Evolutionary conservation across 2,113 vertebrate species (phyloP).

Genomic region (Channa argus): DNA sequence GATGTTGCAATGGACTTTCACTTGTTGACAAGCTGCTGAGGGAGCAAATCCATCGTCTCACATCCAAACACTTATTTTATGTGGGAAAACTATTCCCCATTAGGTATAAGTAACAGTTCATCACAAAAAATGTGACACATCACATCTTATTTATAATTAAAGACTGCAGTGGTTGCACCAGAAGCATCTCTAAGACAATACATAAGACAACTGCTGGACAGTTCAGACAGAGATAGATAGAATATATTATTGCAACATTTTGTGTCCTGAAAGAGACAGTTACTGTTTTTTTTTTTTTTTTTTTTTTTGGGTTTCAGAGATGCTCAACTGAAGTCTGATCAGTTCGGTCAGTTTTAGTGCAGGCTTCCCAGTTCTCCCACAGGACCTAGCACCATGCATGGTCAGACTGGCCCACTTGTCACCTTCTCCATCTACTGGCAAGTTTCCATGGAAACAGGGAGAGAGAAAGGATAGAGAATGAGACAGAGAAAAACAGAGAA

Average conservation of each 20-base stretch:
- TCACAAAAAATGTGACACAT: constrained; percentile 23
- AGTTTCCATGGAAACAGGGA: constrained; percentile 86
- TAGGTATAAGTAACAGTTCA: constrained; percentile 24
- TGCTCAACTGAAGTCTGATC: constrained; percentile 15
- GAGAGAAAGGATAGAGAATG: constrained; percentile 27
- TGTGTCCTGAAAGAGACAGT: neutral
- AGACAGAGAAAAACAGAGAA: constrained; percentile 49
- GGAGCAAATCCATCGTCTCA: constrained; percentile 38
- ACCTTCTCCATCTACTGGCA: constrained; percentile 73
- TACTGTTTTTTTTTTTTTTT: neutral
- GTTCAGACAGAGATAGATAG: neutral
- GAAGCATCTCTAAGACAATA: neutral
- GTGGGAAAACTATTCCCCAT: constrained; percentile 8
- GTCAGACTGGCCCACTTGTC: constrained; percentile 78
- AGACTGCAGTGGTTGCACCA: constrained; percentile 1
- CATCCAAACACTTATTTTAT: constrained; percentile 29
- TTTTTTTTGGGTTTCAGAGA: neutral
- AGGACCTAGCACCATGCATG: constrained; percentile 67
- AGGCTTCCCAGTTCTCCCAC: constrained; percentile 67
- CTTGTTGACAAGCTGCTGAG: constrained; percentile 54
- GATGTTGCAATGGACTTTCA: constrained; percentile 30
- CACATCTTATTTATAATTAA: constrained; percentile 35
- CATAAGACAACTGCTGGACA: neutral
- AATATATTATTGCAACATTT: neutral
- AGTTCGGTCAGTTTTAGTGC: constrained; percentile 41